Conservation (phyloP, 2,113 vertebrate species). For the Catharus minimus region DNA sequence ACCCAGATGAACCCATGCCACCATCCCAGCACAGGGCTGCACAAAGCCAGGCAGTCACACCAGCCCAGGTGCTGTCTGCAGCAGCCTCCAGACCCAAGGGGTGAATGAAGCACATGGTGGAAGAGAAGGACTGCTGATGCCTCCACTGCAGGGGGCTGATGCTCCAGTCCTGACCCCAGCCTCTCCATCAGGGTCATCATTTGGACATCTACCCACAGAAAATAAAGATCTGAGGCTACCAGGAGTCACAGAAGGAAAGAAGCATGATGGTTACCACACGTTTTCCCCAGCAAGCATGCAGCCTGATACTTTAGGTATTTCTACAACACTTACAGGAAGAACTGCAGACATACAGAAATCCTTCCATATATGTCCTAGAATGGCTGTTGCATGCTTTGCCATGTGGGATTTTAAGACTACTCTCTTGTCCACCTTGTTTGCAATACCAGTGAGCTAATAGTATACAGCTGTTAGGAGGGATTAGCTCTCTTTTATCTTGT, state of each 20-base stretch:
- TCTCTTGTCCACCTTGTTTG: fast-evolving
- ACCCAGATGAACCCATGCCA: fast-evolving
- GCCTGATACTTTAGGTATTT: not conserved
- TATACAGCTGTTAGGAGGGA: fast-evolving
- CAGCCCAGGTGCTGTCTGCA: not conserved
- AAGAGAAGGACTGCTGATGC: fast-evolving
- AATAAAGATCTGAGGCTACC: not conserved
- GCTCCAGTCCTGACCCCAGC: not conserved
- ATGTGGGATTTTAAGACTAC: not conserved
- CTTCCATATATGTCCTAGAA: not conserved
- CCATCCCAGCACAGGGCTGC: not conserved
- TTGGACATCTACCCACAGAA: not conserved
- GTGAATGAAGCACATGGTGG: fast-evolving
- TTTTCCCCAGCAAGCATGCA: fast-evolving
- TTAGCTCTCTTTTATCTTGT: not conserved
- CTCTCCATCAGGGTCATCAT: not conserved
- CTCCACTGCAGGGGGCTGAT: not conserved
- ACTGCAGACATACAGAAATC: not conserved
- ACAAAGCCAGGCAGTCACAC: fast-evolving
- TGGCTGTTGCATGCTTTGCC: not conserved
- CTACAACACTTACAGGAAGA: not conserved
- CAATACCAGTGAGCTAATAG: not conserved
- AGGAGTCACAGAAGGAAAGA: not conserved
- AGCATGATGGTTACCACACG: fast-evolving
- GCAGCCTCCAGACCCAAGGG: not conserved